Evolutionary conservation across 1,140 invertebrate genomes (phyloP).

Genomic region (Ridgeia piscesae): DNA sequence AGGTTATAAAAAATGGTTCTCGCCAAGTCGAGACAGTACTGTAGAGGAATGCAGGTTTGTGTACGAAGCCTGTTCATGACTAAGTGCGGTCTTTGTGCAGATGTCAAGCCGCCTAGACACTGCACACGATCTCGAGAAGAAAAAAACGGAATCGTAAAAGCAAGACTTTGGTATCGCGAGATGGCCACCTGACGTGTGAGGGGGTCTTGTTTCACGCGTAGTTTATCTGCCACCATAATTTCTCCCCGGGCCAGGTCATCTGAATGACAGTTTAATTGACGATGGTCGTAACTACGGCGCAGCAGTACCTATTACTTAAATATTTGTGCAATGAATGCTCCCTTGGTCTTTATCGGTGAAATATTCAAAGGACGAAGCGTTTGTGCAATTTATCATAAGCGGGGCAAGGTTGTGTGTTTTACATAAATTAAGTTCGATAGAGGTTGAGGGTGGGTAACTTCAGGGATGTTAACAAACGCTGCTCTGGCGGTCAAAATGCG

Average conservation of each 20-base stretch:
- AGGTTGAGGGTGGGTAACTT: background rate
- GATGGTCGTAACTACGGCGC: background rate
- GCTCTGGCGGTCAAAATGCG: background rate
- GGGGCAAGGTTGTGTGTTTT: background rate
- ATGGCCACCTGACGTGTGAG: background rate
- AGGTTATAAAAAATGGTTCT: background rate
- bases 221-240: background rate
- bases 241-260: background rate
- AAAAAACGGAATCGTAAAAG: background rate
- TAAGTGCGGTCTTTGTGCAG: background rate
- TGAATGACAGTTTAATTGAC: background rate
- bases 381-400: background rate
- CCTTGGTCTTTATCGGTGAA: background rate
- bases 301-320: background rate
- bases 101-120: background rate
- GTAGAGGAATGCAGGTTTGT: background rate
- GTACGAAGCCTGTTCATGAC: background rate
- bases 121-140: background rate
- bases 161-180: background rate
- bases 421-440: background rate
- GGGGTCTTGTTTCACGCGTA: background rate
- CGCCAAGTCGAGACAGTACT: background rate
- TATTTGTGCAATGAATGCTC: background rate
- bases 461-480: background rate
- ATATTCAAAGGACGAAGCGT: background rate